Percentiles rank a stretch among this genome's conserved stretches.
Conservation (phyloP, 2,797 vertebrate genomes). For the Sebastes aleutianus region DNA sequence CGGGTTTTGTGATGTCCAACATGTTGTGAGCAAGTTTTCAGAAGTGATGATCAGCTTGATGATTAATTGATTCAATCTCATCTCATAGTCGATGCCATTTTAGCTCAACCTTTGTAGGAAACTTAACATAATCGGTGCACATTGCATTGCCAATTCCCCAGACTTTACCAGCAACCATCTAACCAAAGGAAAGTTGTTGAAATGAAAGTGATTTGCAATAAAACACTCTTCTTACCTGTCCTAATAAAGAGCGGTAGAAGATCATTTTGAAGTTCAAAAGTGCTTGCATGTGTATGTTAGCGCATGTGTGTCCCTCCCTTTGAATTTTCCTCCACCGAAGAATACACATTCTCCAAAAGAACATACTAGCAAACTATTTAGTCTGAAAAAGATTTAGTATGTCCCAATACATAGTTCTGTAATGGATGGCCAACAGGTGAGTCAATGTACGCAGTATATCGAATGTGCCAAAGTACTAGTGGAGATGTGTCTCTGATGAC, state of each 20-base stretch:
- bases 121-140: neutral
- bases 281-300: no score
- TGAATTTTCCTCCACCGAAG: no score
- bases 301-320: no score
- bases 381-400: no score
- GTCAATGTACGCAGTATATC: neutral
- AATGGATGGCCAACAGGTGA: neutral
- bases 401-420: neutral
- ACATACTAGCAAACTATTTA: no score
- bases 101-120: neutral
- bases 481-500: slow-evolving; percentile 40
- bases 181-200: neutral
- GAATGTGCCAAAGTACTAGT: neutral
- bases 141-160: neutral
- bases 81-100: neutral
- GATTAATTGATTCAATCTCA: slow-evolving; percentile 7
- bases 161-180: neutral
- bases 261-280: neutral
- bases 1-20: neutral
- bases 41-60: slow-evolving; percentile 2
- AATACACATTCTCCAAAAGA: no score
- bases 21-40: neutral
- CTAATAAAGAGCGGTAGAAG: neutral
- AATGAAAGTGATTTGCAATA: neutral
- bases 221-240: neutral